A percentile compares a stretch with the other conserved stretches of the same genome.
Evolutionary conservation across 2,888 invertebrate genomes (phyloP).

Genomic region (Euproctis similis): DNA sequence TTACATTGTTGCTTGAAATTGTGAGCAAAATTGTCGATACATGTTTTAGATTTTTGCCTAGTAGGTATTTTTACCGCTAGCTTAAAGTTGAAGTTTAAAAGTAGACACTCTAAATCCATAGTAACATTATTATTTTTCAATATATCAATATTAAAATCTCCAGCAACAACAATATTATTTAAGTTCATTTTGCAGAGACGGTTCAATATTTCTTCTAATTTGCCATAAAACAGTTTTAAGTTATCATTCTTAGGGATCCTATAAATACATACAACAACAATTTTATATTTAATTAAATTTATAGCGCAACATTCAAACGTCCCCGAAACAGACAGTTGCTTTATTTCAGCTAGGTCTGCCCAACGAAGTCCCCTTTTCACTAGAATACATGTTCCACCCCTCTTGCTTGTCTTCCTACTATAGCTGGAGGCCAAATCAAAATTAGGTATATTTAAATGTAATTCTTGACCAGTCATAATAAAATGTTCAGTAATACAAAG

Average conservation of each 20-base stretch:
- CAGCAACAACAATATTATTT: background rate
- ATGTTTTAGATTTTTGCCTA: background rate
- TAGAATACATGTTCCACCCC: no score
- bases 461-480: no score
- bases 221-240: background rate
- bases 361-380: background rate
- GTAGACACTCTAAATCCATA: no score
- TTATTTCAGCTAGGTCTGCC: background rate
- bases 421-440: no score
- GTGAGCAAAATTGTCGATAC: background rate
- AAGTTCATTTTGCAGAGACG: background rate
- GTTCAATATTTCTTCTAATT: background rate
- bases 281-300: no score
- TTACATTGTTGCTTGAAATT: background rate
- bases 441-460: no score
- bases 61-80: background rate
- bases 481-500: no score
- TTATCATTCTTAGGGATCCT: background rate
- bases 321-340: background rate
- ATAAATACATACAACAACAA: no score
- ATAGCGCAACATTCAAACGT: background rate
- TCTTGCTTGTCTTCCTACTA: no score
- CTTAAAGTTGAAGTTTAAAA: background rate
- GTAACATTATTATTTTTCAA: no score
- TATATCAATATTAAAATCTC: no score